A percentile compares a stretch with the other conserved stretches of the same genome.
Conservation (phyloP, 37 sponge, comb jelly and placozoan species). For the Axinella damicornis region DNA sequence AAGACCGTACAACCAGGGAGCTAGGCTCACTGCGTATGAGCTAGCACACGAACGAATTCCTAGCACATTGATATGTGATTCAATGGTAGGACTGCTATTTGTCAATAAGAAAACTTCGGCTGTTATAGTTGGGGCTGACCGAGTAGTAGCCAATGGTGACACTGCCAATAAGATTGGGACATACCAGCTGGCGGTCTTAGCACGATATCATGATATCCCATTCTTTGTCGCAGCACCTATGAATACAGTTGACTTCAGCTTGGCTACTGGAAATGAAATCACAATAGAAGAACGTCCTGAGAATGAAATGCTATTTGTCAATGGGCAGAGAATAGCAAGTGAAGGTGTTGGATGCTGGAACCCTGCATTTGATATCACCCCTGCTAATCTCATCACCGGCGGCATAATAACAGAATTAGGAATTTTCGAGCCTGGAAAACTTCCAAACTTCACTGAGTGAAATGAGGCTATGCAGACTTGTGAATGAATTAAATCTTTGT, state of each 20-base stretch:
- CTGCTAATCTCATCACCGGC: constrained; percentile 80
- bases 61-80: constrained; percentile 76
- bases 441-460: too few relatives aligned
- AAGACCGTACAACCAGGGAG: constrained; percentile 86
- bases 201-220: constrained; percentile 64
- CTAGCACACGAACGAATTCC: constrained; percentile 75
- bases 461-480: too few relatives aligned
- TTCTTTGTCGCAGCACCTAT: constrained; percentile 83
- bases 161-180: constrained; percentile 93
- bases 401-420: constrained; percentile 85
- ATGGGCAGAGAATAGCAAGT: constrained; percentile 72
- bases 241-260: constrained; percentile 65
- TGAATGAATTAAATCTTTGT: too few relatives aligned
- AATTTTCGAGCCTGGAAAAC: constrained; percentile 45
- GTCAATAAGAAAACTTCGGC: constrained; percentile 34
- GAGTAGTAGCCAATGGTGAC: constrained; percentile 82
- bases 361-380: constrained; percentile 92
- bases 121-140: constrained; percentile 85
- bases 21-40: constrained; percentile 86
- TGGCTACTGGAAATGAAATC: constrained; percentile 56
- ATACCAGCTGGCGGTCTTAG: constrained; percentile 77
- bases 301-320: constrained; percentile 63
- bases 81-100: constrained; percentile 69
- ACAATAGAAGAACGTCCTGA: constrained; percentile 76
- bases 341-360: constrained; percentile 81